Percentiles rank a stretch among this genome's conserved stretches.
These are phyloP conservation scores for Sander lucioperca DNA, from an alignment of 2,113 vertebrate genomes.

Conservation along the genomic window DNA sequence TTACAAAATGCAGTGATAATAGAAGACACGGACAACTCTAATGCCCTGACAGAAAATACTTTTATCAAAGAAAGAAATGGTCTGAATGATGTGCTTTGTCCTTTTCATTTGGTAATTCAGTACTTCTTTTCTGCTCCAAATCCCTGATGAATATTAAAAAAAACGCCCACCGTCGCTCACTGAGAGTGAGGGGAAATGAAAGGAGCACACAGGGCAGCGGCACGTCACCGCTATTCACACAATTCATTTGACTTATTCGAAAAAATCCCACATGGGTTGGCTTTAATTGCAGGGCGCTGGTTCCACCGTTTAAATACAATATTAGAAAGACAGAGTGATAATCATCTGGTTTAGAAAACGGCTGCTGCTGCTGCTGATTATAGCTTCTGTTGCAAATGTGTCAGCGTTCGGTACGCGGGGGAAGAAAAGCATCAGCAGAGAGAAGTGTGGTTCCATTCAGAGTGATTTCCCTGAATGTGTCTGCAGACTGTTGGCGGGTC, in stretches of 20 bases:
- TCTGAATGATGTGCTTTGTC: conserved; percentile 9
- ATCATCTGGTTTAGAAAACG: conserved; percentile 30
- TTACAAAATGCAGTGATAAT: too few species aligned
- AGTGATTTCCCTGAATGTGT: not conserved
- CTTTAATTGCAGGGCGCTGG: conserved; percentile 19
- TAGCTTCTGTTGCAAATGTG: conserved; percentile 14
- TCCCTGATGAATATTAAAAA: not conserved
- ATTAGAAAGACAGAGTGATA: conserved; percentile 27
- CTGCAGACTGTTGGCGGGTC: not conserved
- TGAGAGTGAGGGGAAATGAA: conserved; percentile 1
- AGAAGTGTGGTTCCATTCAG: not conserved
- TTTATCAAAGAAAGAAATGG: too few species aligned
- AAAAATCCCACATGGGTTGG: conserved; percentile 11
- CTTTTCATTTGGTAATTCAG: not conserved
- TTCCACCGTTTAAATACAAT: conserved; percentile 32
- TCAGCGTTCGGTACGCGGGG: not conserved
- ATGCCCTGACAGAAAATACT: too few species aligned
- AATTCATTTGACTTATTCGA: conserved; percentile 11
- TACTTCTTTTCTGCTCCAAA: too few species aligned
- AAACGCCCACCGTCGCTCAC: not conserved
- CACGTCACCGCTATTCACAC: conserved; percentile 2
- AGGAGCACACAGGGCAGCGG: not conserved
- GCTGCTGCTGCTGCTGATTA: conserved; percentile 23
- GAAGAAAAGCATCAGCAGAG: conserved; percentile 13
- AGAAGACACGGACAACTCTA: too few species aligned